phyloP scores from a whole-genome alignment of 64 coral and sea anemone species.

The Montipora cactus region DNA sequence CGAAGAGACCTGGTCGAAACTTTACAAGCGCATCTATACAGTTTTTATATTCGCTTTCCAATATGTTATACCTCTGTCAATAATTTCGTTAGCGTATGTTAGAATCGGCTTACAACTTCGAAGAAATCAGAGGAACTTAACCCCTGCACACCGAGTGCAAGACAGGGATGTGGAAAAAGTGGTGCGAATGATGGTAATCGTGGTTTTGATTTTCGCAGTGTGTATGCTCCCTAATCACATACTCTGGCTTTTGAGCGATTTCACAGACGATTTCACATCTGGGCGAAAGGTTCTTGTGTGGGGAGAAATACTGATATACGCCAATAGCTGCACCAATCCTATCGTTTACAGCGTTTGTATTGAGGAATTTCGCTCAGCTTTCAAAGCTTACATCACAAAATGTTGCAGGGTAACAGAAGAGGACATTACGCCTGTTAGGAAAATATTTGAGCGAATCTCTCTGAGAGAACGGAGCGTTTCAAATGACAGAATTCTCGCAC shows the following conservation, averaged over 20 bases:
- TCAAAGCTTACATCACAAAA: constrained; percentile 92
- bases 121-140: constrained; percentile 71
- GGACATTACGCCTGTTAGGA: constrained; percentile 74
- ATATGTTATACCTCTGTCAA: constrained; percentile 79
- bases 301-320: constrained; percentile 88
- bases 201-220: constrained; percentile 85
- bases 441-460: constrained; percentile 89
- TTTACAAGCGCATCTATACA: constrained; percentile 73
- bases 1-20: constrained; percentile 72
- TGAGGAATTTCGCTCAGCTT: constrained; percentile 89
- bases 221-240: constrained; percentile 94
- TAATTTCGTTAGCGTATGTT: constrained; percentile 82
- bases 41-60: constrained; percentile 89
- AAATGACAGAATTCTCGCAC: constrained; percentile 48
- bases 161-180: constrained; percentile 90
- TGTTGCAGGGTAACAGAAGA: constrained; percentile 89
- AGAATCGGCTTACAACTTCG: constrained; percentile 72
- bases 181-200: constrained; percentile 82
- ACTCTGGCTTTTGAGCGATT: constrained; percentile 82
- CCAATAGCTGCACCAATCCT: constrained; percentile 90
- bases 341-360: constrained; percentile 93
- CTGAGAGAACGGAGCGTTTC: constrained; percentile 71
- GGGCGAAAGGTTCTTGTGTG: constrained; percentile 67
- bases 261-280: constrained; percentile 31
- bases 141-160: constrained; percentile 74